Conservation (phyloP, 2,113 vertebrate species). For the Laterallus jamaicensis region DNA sequence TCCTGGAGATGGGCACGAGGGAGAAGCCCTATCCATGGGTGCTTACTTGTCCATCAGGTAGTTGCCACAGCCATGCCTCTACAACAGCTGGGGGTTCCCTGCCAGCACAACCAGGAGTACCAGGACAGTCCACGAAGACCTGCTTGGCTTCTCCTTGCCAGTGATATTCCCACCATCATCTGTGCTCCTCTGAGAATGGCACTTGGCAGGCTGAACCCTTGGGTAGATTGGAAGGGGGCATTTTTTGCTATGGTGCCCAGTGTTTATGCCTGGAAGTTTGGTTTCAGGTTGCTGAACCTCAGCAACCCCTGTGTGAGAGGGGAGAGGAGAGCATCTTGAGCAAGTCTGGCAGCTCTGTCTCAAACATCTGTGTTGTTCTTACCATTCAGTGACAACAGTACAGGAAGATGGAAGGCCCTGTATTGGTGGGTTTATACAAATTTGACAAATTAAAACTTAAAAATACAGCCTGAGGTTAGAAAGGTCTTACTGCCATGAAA, state of each 20-base stretch:
- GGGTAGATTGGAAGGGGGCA: fast-evolving
- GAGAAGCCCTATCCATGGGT: not conserved
- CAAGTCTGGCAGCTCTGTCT: not conserved
- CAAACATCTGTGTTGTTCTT: not conserved
- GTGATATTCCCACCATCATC: fast-evolving
- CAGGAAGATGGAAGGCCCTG: not conserved
- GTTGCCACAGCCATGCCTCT: not conserved
- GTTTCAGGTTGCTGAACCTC: not conserved
- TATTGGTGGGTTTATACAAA: not conserved
- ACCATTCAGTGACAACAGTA: not conserved
- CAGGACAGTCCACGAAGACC: fast-evolving
- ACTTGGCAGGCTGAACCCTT: not conserved
- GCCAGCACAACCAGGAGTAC: not conserved
- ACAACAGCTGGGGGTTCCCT: not conserved
- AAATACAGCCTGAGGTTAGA: not conserved
- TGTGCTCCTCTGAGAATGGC: not conserved
- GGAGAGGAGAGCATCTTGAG: not conserved
- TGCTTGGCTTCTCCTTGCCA: fast-evolving
- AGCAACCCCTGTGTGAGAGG: not conserved
- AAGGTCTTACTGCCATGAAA: not conserved
- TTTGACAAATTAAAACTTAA: not conserved
- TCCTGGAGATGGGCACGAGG: not conserved
- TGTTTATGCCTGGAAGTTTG: not conserved
- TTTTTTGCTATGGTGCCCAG: not conserved
- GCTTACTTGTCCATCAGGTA: fast-evolving